These are phyloP conservation scores for Parelbella ahira DNA, from an alignment of 2,888 invertebrate genomes.

Conservation along the genomic window DNA sequence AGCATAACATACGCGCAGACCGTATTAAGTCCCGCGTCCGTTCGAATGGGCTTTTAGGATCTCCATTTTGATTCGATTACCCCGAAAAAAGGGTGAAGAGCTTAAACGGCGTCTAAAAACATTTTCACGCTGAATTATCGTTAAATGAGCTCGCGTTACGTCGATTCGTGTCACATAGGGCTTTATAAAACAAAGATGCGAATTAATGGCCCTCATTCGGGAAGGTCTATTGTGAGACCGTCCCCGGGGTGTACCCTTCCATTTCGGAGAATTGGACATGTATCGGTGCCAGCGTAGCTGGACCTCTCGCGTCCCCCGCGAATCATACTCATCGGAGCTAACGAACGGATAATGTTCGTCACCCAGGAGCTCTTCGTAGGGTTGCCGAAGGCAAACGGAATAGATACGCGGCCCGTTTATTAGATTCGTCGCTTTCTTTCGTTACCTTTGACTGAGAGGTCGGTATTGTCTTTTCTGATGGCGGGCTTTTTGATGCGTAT, in stretches of 20 bases:
- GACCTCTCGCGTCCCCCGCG: constrained; percentile 49
- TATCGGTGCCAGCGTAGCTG: constrained; percentile 53
- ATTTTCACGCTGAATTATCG: constrained; percentile 53
- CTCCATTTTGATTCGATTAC: constrained; percentile 33
- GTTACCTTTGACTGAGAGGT: constrained; percentile 71
- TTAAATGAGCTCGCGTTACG: constrained; percentile 65
- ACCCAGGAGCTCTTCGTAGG: constrained; percentile 47
- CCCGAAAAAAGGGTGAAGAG: constrained; percentile 29
- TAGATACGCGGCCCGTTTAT: constrained; percentile 71
- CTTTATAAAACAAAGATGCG: constrained; percentile 78
- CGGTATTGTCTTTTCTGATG: constrained; percentile 68
- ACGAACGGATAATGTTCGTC: constrained; percentile 43
- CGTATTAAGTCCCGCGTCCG: constrained; percentile 26
- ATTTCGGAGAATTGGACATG: constrained; percentile 74
- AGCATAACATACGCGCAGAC: constrained; percentile 27
- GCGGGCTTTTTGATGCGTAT: constrained; percentile 57
- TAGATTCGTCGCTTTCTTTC: constrained; percentile 75
- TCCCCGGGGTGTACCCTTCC: constrained; percentile 74
- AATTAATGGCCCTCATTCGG: constrained; percentile 76
- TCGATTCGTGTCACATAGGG: constrained; percentile 70
- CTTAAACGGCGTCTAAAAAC: constrained; percentile 31
- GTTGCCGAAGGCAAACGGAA: constrained; percentile 70
- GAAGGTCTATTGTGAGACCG: constrained; percentile 71
- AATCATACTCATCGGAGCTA: constrained; percentile 49
- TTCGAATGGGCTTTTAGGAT: constrained; percentile 30